Conservation (phyloP, 2,888 invertebrate species). For the Morpho helenor region DNA sequence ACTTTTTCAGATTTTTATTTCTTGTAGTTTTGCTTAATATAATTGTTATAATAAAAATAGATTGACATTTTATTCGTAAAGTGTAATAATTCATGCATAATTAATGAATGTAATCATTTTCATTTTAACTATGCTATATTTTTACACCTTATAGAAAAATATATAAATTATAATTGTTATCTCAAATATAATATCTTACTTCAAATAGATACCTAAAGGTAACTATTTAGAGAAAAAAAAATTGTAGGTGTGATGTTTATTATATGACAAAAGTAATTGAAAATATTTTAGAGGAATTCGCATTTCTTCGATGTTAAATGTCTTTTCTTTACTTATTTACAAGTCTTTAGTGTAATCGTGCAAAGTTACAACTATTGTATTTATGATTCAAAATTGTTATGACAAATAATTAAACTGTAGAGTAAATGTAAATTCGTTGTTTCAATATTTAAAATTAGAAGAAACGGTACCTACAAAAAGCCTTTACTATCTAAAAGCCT, state of each 20-base stretch:
- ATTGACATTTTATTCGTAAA: too few species aligned
- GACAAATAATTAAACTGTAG: constrained; percentile 10
- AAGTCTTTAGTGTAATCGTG: constrained; percentile 2
- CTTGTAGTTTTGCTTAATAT: too few species aligned
- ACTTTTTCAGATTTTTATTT: too few species aligned
- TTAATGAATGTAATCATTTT: too few species aligned
- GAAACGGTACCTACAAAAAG: constrained; percentile 60
- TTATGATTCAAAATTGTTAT: constrained; percentile 7
- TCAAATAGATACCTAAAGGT: background rate
- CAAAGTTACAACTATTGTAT: constrained; percentile 12
- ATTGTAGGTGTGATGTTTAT: background rate
- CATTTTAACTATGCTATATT: too few species aligned
- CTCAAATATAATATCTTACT: constrained; percentile 1
- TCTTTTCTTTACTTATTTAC: background rate
- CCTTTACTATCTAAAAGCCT: constrained; percentile 57
- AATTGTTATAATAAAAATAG: too few species aligned
- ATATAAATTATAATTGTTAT: too few species aligned
- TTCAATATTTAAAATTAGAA: constrained; percentile 17
- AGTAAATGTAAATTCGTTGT: constrained; percentile 16
- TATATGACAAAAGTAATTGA: background rate
- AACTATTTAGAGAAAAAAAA: background rate
- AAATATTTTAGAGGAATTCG: background rate
- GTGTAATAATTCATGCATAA: too few species aligned
- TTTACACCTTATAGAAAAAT: too few species aligned
- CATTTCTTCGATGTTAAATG: constrained; percentile 3